Percentiles rank a stretch among this genome's conserved stretches.
phyloP scores from a whole-genome alignment of 1,140 invertebrate species.

The Wiebesia pumilae region DNA sequence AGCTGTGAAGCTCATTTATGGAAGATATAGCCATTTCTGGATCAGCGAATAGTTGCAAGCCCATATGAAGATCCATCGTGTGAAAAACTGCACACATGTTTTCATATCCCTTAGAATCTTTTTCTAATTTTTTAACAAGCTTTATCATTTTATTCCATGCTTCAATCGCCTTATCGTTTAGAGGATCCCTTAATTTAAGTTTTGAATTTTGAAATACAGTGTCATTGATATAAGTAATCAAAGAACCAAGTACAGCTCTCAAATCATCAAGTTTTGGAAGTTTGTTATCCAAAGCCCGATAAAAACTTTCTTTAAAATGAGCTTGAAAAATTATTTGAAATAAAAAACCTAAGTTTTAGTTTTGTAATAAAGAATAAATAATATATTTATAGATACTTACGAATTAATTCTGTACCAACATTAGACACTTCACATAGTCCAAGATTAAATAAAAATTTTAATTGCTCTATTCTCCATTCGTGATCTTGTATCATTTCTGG shows the following conservation, averaged over 20 bases:
- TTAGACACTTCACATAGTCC: slow-evolving; percentile 79
- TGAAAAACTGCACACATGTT: slow-evolving; percentile 75
- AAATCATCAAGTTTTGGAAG: slow-evolving; percentile 79
- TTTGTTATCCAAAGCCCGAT: slow-evolving; percentile 79
- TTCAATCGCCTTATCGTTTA: slow-evolving; percentile 75
- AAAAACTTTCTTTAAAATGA: slow-evolving; percentile 79
- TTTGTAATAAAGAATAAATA: slow-evolving; percentile 13
- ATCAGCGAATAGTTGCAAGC: slow-evolving; percentile 83
- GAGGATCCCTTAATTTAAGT: slow-evolving; percentile 70
- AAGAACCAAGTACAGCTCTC: slow-evolving; percentile 75
- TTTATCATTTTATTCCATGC: slow-evolving; percentile 79
- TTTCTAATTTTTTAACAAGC: slow-evolving; percentile 64
- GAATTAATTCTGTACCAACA: slow-evolving; percentile 77
- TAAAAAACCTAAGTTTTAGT: not conserved
- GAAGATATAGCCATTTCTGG: slow-evolving; percentile 80
- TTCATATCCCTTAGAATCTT: slow-evolving; percentile 62
- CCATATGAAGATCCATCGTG: slow-evolving; percentile 81
- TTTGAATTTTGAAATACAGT: slow-evolving; percentile 72
- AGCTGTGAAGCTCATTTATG: slow-evolving; percentile 81
- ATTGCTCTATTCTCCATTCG: slow-evolving; percentile 80
- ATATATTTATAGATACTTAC: slow-evolving; percentile 68
- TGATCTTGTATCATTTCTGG: slow-evolving; percentile 76
- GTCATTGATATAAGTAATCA: slow-evolving; percentile 76
- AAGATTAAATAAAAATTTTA: slow-evolving; percentile 80
- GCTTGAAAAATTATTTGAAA: slow-evolving; percentile 58